Conservation (phyloP, 2,113 vertebrate species). For the Thalassarche chlororhynchos region DNA sequence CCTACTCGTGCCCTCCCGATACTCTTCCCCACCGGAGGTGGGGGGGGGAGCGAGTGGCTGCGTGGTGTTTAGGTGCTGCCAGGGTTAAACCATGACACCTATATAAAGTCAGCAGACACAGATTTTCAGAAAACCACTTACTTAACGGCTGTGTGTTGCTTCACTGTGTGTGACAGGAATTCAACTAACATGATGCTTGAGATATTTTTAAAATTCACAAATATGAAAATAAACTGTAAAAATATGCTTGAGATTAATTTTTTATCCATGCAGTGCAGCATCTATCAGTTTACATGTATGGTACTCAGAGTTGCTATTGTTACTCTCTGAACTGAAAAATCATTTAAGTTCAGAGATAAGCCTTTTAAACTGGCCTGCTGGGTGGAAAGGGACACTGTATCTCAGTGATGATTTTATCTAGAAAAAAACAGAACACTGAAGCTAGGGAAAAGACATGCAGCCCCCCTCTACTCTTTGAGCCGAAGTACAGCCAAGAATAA, state of each 20-base stretch:
- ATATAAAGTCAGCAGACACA: not conserved
- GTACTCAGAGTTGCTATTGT: not conserved
- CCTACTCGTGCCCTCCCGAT: no score
- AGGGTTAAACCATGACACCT: not conserved
- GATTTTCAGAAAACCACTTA: not conserved
- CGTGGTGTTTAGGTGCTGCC: no score
- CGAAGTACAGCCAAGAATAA: constrained; percentile 36
- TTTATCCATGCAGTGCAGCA: not conserved
- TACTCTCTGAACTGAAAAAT: not conserved
- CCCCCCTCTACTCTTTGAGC: not conserved
- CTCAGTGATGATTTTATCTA: not conserved
- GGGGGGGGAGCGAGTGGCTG: no score
- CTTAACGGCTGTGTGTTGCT: not conserved
- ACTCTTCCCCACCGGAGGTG: no score
- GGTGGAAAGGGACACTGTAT: not conserved
- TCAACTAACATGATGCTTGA: not conserved
- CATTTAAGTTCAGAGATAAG: not conserved
- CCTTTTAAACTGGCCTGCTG: not conserved
- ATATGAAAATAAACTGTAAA: not conserved
- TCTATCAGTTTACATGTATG: not conserved
- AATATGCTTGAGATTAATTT: not conserved
- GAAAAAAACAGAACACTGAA: not conserved
- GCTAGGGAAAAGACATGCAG: not conserved
- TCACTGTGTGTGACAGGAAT: not conserved
- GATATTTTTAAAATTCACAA: not conserved